Evolutionary conservation across 2,797 vertebrate species (phyloP).

Genomic region (Sorex maritimensis): DNA sequence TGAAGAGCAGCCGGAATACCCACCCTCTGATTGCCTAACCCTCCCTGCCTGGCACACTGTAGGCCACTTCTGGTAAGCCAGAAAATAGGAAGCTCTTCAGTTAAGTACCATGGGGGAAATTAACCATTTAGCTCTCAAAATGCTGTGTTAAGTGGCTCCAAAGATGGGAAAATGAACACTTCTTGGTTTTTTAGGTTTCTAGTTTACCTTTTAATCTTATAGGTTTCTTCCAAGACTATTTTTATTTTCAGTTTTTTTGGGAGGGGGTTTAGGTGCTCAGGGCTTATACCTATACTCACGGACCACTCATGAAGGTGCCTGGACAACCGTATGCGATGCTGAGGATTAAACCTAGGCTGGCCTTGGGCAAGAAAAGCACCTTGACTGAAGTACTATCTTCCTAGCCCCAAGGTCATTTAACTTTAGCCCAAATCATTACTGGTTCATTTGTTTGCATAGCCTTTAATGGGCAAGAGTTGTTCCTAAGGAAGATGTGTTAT

Average conservation of each 20-base stretch:
- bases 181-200: slow-evolving; percentile 25
- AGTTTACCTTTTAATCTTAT: background rate
- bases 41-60: background rate
- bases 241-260: too few relatives aligned
- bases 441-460: background rate
- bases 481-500: background rate
- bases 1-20: background rate
- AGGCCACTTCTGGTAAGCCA: slow-evolving; percentile 29
- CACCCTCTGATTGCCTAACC: slow-evolving; percentile 40
- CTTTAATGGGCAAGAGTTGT: slow-evolving; percentile 1
- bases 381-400: too few relatives aligned
- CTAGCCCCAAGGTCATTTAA: background rate
- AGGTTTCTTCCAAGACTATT: background rate
- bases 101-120: slow-evolving; percentile 24
- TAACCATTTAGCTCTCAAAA: slow-evolving; percentile 39
- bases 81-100: background rate
- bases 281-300: too few relatives aligned
- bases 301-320: too few relatives aligned
- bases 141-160: background rate
- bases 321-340: too few relatives aligned
- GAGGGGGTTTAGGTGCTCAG: too few relatives aligned
- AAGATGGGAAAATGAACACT: background rate
- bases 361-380: too few relatives aligned
- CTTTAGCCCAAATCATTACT: slow-evolving; percentile 17
- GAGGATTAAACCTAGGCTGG: too few relatives aligned